Evolutionary conservation across 2,113 vertebrate species (phyloP).

Genomic region (Menidia beryllina): DNA sequence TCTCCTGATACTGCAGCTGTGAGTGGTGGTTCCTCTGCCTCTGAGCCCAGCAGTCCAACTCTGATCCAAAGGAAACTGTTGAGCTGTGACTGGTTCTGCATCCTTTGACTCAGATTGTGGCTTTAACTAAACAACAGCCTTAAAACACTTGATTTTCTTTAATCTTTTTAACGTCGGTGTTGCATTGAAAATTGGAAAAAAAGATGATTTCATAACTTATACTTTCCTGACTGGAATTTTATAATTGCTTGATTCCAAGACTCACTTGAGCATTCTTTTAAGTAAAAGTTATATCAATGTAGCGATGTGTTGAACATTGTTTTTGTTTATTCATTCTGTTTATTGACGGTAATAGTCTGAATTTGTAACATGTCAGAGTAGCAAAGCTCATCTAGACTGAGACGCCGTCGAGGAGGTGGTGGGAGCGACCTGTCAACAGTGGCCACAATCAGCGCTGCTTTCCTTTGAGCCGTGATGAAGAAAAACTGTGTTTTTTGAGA

Average conservation of each 20-base stretch:
- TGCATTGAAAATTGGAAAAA: constrained; percentile 52
- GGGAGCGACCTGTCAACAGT: not conserved
- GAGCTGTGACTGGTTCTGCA: constrained; percentile 47
- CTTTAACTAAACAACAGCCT: constrained; percentile 79
- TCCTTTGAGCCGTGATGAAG: constrained; percentile 55
- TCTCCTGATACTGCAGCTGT: constrained; percentile 27
- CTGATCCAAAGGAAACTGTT: constrained; percentile 17
- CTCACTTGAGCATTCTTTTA: constrained; percentile 76
- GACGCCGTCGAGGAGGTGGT: constrained; percentile 9
- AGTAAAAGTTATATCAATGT: constrained; percentile 75
- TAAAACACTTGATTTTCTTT: constrained; percentile 68
- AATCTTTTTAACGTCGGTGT: constrained; percentile 57
- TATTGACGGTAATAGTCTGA: constrained; percentile 57
- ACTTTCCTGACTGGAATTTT: constrained; percentile 71
- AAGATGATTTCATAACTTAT: constrained; percentile 50
- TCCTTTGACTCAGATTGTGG: constrained; percentile 66
- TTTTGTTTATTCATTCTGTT: constrained; percentile 43
- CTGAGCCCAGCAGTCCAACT: constrained; percentile 28
- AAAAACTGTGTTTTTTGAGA: constrained; percentile 66
- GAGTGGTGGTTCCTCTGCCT: constrained; percentile 9
- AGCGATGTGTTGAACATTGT: constrained; percentile 68
- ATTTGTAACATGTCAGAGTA: constrained; percentile 51
- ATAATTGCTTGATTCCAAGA: constrained; percentile 73
- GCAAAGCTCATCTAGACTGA: constrained; percentile 39
- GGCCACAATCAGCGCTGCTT: constrained; percentile 41